phyloP scores from a whole-genome alignment of 2,888 invertebrate genomes.

The Notodromas monacha region DNA sequence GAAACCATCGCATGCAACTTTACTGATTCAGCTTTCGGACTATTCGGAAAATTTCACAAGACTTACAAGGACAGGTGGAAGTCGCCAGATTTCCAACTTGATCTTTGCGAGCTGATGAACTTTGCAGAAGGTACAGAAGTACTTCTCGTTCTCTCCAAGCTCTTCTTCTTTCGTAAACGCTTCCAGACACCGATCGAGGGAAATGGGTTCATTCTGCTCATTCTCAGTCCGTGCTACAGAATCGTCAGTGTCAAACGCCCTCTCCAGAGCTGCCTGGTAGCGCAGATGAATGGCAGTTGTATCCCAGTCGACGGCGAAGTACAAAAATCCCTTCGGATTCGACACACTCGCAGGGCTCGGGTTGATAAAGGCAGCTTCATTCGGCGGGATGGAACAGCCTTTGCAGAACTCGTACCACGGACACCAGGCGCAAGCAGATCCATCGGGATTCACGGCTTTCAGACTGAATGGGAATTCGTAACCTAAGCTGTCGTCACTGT shows the following conservation, averaged over 20 bases:
- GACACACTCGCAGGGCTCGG: too few species aligned
- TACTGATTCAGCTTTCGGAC: too few species aligned
- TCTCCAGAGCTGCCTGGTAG: conserved; percentile 42
- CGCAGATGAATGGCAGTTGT: conserved; percentile 66
- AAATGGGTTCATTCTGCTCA: conserved; percentile 44
- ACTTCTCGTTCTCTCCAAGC: conserved; percentile 37
- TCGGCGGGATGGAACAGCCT: conserved; percentile 45
- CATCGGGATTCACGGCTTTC: conserved; percentile 37
- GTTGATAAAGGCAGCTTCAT: conserved; percentile 15
- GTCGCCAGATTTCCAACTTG: conserved; percentile 61
- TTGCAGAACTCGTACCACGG: conserved; percentile 50
- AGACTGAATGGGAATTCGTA: conserved; percentile 71
- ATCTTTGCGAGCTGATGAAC: conserved; percentile 53
- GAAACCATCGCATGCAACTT: too few species aligned
- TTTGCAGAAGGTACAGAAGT: conserved; percentile 52
- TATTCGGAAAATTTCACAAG: conserved; percentile 1
- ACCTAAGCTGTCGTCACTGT: conserved; percentile 59
- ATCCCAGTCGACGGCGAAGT: conserved; percentile 72
- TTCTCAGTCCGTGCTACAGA: conserved; percentile 33
- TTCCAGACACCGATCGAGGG: conserved; percentile 44
- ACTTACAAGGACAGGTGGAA: conserved; percentile 51
- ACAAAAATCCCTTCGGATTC: too few species aligned
- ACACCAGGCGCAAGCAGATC: conserved; percentile 29
- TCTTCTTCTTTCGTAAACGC: conserved; percentile 63
- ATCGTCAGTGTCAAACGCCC: conserved; percentile 36